phyloP scores from a whole-genome alignment of 1,140 invertebrate species.

The Ceratina calcarata region DNA sequence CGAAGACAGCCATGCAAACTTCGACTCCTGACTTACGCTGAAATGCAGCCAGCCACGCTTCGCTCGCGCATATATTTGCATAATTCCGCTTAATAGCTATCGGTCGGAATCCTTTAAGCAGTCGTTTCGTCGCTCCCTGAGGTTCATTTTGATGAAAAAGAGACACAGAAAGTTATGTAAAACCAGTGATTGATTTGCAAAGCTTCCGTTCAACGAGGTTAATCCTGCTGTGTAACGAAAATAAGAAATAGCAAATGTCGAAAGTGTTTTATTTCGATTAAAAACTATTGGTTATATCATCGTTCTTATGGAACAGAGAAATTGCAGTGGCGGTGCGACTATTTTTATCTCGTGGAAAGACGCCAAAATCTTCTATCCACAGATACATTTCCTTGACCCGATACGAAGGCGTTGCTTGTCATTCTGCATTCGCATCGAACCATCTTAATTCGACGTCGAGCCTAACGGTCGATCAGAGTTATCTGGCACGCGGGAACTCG shows the following conservation, averaged over 20 bases:
- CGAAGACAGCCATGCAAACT: background rate
- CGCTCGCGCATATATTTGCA: slow-evolving; percentile 34
- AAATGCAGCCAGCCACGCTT: slow-evolving; percentile 5
- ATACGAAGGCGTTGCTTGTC: slow-evolving; percentile 14
- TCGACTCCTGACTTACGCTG: slow-evolving; percentile 14
- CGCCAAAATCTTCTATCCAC: background rate
- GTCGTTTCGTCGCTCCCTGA: too few relatives aligned
- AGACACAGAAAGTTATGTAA: background rate
- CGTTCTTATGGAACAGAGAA: too few relatives aligned
- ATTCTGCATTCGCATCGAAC: slow-evolving; percentile 3
- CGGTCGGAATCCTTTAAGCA: background rate
- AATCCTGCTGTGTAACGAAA: background rate
- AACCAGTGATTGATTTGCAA: background rate
- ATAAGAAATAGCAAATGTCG: background rate
- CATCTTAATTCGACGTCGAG: slow-evolving; percentile 29
- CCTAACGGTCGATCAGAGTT: background rate
- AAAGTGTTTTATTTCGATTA: too few relatives aligned
- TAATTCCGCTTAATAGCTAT: slow-evolving; percentile 38
- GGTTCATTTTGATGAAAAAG: background rate
- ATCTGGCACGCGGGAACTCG: slow-evolving; percentile 12
- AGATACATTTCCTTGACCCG: slow-evolving; percentile 8
- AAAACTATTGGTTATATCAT: too few relatives aligned
- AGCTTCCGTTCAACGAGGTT: background rate
- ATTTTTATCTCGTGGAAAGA: background rate
- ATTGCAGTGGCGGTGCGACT: background rate